Base-by-base conservation (phyloP, 2,797 vertebrate species). In the Liparis tanakae region DNA sequence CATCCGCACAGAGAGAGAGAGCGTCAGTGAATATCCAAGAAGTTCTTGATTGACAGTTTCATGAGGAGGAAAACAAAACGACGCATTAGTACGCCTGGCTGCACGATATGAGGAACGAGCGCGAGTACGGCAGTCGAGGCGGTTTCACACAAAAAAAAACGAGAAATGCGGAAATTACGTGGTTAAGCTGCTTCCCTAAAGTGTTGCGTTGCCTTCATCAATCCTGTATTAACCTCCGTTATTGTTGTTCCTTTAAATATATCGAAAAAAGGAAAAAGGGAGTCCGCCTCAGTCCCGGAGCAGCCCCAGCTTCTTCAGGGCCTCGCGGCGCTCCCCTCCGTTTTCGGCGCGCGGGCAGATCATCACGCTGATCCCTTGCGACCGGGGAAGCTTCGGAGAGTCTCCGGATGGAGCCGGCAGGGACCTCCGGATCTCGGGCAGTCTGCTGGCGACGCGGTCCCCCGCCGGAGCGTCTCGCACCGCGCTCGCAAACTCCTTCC, bases 241-340 rank as follows among this genome's bases (percentile, higher is more conserved):
- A 14, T 50, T 12, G 17, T 50, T 30, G 30, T 63, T 58, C 37
- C 50, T 76, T 74, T 66, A 67, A 73, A 67, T 54, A 41, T 1
- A 59, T 7, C n/a, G n/a, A n/a, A n/a, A n/a, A n/a, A n/a, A n/a
- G n/a, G n/a, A 54, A 37, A 37, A 3, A 50, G 22, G 1, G 5
- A 37, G 51, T 58, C 50, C 22, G 20, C 10, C 4, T 94, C 91
- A 98, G 71, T 99, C 95, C 87, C 96, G 95, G 64, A 97, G 86
- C 79, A 99, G 92, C 1, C 97, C 97, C 1, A 99, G 91, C 83
- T 96, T 98, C 89, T 85, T 97, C 78, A 99, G 91, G 0, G 97
- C 97, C 61, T 95, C 92, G 0, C 91, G 93, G 2, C 95, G 93
- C 60, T 96, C 90, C 33, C 94, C 95, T 0, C 81, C 94, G 0